These are phyloP conservation scores for Lobophora halterata DNA, from an alignment of 2,888 invertebrate genomes.

Conservation along the genomic window DNA sequence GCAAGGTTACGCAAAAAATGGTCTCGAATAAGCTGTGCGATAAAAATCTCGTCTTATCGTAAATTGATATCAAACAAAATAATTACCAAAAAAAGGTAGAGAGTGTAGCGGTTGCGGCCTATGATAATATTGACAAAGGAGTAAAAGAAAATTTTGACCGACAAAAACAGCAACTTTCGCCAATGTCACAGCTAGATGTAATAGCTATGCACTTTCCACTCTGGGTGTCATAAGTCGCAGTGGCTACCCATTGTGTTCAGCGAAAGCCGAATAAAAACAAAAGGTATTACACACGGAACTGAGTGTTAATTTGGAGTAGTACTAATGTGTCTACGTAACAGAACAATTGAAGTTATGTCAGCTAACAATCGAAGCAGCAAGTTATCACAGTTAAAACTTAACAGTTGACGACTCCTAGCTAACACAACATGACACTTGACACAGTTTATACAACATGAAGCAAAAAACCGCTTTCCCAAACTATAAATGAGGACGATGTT, in stretches of 20 bases:
- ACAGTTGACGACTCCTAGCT: neutral
- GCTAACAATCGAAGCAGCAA: neutral
- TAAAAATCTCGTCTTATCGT: conserved; percentile 8
- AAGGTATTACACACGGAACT: conserved; percentile 48
- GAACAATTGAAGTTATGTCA: conserved; percentile 9
- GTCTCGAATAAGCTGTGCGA: neutral
- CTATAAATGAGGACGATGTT: conserved; percentile 47
- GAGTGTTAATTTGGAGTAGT: conserved; percentile 25
- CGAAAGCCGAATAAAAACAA: conserved; percentile 69
- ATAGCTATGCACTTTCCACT: conserved; percentile 63
- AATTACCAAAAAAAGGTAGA: conserved; percentile 3
- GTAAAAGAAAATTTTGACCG: conserved; percentile 46
- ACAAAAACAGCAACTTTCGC: conserved; percentile 64
- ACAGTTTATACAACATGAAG: conserved; percentile 25
- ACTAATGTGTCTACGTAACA: conserved; percentile 18
- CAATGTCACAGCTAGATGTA: conserved; percentile 48
- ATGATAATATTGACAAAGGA: conserved; percentile 53
- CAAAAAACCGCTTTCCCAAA: conserved; percentile 48
- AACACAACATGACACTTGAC: conserved; percentile 6
- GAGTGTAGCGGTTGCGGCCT: conserved; percentile 23
- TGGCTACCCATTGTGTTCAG: conserved; percentile 59
- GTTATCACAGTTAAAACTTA: conserved; percentile 1
- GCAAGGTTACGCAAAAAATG: conserved; percentile 13
- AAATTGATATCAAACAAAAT: conserved; percentile 9
- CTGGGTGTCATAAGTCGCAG: conserved; percentile 66